phyloP scores from a whole-genome alignment of 2,113 vertebrate genomes.

The Rhynchomys soricoides region DNA sequence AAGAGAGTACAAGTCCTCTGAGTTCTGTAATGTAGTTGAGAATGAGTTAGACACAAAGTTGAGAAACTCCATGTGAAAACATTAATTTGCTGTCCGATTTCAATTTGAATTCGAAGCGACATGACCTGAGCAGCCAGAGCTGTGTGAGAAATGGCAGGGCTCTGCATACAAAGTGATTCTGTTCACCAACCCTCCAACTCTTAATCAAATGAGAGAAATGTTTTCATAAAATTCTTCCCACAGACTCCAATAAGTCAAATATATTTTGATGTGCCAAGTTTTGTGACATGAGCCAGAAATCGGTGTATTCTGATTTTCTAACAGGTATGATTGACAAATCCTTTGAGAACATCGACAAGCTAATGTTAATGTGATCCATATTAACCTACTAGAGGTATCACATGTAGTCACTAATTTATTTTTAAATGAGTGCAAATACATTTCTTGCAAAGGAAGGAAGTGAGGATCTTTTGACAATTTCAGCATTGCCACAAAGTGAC shows the following conservation, averaged over 20 bases:
- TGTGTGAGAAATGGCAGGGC: neutral
- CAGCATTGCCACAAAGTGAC: constrained; percentile 55
- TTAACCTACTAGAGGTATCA: constrained; percentile 67
- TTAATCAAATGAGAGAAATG: constrained; percentile 38
- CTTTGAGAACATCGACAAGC: constrained; percentile 68
- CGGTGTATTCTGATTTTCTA: constrained; percentile 68
- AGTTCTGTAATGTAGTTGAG: neutral
- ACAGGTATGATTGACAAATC: constrained; percentile 64
- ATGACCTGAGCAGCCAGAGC: neutral
- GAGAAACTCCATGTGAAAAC: neutral
- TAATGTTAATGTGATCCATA: constrained; percentile 69
- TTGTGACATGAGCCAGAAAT: constrained; percentile 51
- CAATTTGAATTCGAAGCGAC: neutral
- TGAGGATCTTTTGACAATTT: constrained; percentile 62
- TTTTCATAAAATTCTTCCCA: constrained; percentile 70
- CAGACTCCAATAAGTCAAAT: constrained; percentile 64
- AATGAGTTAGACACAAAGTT: neutral
- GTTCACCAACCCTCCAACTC: neutral
- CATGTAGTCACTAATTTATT: constrained; percentile 69
- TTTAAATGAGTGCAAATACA: constrained; percentile 66
- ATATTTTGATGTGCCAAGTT: constrained; percentile 73
- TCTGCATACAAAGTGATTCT: neutral
- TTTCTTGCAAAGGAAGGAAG: constrained; percentile 52
- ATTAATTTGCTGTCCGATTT: neutral
- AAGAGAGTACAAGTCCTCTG: neutral